Base-by-base conservation (phyloP, 2,888 invertebrate genomes). In the Germaria angustata region DNA sequence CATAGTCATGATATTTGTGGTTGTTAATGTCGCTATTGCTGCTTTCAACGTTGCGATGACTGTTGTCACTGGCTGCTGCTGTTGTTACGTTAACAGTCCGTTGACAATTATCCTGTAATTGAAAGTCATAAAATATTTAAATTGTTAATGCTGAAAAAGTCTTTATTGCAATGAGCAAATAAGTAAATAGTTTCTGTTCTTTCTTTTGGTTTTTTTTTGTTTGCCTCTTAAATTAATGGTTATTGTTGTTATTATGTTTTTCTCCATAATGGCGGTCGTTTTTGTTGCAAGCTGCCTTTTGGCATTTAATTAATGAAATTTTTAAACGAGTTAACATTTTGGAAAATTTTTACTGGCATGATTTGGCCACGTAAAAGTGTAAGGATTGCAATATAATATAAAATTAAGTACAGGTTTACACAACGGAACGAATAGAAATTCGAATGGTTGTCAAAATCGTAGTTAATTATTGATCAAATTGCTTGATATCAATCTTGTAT, bases 21-120 rank as follows among this genome's bases (percentile, higher is more conserved):
- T 69, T 76, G 20, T 63, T 69, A 28, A 34, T 55, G 36, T n/a
- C 11, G 15, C n/a, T 73, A 32, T 11, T 41, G 20, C 46, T 66
- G 24, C 46, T 55, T 20, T 82, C 41, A 41, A n/a, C n/a, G n/a
- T 63, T 8, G 11, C 2, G 22, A 34, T 17, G 36, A 34, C 24
- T 72, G 53, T 13, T 53, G 57, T 51, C 51, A 11, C 20, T 44
- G 36, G 68, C 20, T 20, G 20, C 46, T 55, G 9, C 51, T 46
- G 73, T 22, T 44, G 41, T 73, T 41, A 66, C 20, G 81, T 81
- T 81, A 72, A 63, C 75, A 75, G 69, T 53, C 44, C 79, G 73
- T 49, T 68, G 73, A 75, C 82, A 82, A 75, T 68, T 75, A 75
- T 82, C 79, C 82, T 82, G 75, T 59, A 82, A 82, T 79, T 79